phyloP scores from a whole-genome alignment of 2,113 vertebrate species.

The Suncus etruscus region DNA sequence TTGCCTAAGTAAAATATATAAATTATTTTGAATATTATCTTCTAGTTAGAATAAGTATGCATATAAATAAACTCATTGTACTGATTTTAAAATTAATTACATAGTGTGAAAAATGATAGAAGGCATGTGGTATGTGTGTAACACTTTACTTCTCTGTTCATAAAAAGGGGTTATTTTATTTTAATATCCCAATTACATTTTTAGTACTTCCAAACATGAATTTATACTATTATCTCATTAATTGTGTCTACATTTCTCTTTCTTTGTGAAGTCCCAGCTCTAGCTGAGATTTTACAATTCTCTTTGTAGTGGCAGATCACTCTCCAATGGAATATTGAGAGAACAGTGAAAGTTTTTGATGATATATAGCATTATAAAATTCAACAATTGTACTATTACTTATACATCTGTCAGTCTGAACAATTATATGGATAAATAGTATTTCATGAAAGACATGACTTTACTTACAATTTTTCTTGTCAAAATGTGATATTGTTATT shows the following conservation, averaged over 20 bases:
- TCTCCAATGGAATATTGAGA: conserved; percentile 28
- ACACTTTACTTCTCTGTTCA: background rate
- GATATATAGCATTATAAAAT: conserved; percentile 41
- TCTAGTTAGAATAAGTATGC: background rate
- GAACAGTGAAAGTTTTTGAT: conserved; percentile 5
- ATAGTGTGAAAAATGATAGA: rapidly evolving
- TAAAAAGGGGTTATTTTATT: background rate
- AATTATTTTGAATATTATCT: background rate
- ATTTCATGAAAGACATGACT: background rate
- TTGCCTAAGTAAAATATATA: too few species aligned
- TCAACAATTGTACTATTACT: conserved; percentile 30
- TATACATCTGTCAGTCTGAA: background rate
- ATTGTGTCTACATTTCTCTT: background rate
- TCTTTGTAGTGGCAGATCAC: conserved; percentile 18
- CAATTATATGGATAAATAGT: background rate
- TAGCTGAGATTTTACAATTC: conserved; percentile 26
- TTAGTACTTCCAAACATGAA: background rate
- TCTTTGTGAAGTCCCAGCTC: background rate
- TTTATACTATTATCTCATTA: conserved; percentile 1
- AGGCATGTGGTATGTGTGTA: too few species aligned
- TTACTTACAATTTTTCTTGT: conserved; percentile 17
- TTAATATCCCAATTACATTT: background rate
- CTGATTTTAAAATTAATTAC: too few species aligned
- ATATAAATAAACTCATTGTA: background rate
- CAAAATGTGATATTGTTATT: conserved; percentile 30